Base-by-base conservation (phyloP, 2,113 vertebrate species). In the Ceyx margarethae region DNA sequence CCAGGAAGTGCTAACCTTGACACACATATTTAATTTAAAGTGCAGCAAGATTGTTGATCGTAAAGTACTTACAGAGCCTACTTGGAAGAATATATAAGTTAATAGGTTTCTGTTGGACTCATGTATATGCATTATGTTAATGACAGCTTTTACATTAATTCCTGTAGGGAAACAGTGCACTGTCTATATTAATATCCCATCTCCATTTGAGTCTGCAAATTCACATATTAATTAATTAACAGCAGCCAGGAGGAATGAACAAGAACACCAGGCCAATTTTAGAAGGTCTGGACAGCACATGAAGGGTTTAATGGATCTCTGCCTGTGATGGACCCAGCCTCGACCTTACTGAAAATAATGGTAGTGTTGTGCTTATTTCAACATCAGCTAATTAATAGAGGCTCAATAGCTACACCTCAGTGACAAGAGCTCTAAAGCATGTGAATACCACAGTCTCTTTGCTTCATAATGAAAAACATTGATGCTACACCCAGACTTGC, bases 51-150 rank as follows among this genome's bases (percentile, higher is more conserved):
- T 26, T 43, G 37, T 46, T 89, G 73, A 78, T 91, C 94, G 89
- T 93, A 93, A 95, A 93, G 87, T 74, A 93, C 91, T 93, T 94
- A 96, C 45, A 61, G 93, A 85, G 89, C 33, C 23, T 78, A 66
- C 46, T 50, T 86, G 77, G 91, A 77, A 84, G 87, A 94, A 87
- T 80, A 54, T 50, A 58, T 85, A 81, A 95, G 91, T 81, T 87
- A 85, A 91, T 91, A 60, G 66, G 74, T 95, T 87, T 93, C 73
- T 68, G 67, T 91, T 92, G 74, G 90, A 81, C 75, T 97, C 91
- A 78, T 93, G 94, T 92, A 89, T 92, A 92, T 87, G 76, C 72
- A 93, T 96, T 90, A 80, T 75, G 83, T 91, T 96, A 96, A 91
- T 87, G 86, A 94, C 87, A 87, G 69, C 72, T 97, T 95, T 86